These are phyloP conservation scores for Athene noctua DNA, from an alignment of 2,113 vertebrate genomes.

Conservation along the genomic window DNA sequence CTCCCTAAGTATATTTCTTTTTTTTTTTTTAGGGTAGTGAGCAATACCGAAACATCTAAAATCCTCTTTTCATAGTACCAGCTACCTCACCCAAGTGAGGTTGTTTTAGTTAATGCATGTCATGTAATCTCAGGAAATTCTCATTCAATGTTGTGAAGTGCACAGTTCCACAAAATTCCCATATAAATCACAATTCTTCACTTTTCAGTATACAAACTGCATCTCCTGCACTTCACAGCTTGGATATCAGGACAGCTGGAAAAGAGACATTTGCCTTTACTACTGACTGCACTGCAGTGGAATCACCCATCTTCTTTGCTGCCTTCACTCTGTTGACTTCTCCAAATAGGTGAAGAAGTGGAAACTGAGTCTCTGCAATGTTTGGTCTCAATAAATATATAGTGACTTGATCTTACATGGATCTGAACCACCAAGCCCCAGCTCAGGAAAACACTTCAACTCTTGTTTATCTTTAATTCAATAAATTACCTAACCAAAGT, in stretches of 20 bases:
- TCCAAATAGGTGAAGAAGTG: not conserved
- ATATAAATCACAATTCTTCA: not conserved
- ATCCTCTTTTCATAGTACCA: not conserved
- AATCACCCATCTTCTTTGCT: not conserved
- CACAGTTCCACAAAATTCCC: not conserved
- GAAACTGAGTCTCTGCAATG: not conserved
- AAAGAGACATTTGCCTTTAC: not conserved
- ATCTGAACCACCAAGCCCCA: not conserved
- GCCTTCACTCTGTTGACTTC: not conserved
- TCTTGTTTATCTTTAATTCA: not conserved
- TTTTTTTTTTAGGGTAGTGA: not conserved
- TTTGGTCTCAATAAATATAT: not conserved
- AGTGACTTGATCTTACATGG: not conserved
- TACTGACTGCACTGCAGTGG: not conserved
- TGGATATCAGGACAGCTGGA: not conserved
- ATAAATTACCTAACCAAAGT: not conserved
- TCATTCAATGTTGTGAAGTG: not conserved
- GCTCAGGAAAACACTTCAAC: not conserved
- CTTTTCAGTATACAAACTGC: not conserved
- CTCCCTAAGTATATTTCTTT: not conserved
- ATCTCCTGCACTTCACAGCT: accelerated
- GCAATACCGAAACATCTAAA: not conserved
- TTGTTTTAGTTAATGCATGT: not conserved
- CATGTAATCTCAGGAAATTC: not conserved
- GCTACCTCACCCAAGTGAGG: not conserved